phyloP scores from a whole-genome alignment of 2,113 vertebrate genomes.

The Perca schrenkii region DNA sequence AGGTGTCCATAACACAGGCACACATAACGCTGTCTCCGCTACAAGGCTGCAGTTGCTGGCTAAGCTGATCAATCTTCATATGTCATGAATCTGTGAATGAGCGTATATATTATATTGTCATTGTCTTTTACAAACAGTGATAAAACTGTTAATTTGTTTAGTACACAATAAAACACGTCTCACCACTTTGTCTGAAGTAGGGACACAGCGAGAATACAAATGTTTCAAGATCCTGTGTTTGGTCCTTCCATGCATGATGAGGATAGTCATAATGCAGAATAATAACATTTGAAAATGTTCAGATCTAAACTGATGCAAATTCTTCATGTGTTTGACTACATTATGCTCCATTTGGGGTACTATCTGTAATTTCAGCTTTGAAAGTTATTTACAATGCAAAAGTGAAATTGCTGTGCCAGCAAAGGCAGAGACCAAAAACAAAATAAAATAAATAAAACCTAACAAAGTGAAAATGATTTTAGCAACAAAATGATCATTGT shows the following conservation, averaged over 20 bases:
- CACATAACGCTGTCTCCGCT: conserved; percentile 16
- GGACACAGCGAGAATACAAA: neutral
- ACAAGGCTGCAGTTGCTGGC: neutral
- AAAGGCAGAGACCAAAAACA: neutral
- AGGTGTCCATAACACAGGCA: conserved; percentile 10
- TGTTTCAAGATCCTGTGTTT: neutral
- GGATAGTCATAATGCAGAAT: neutral
- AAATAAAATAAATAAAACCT: neutral
- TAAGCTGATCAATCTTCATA: conserved; percentile 14
- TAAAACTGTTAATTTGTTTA: neutral
- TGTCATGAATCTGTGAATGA: neutral
- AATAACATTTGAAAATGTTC: neutral
- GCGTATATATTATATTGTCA: neutral
- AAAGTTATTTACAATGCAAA: conserved; percentile 17
- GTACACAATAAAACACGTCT: neutral
- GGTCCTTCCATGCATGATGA: neutral
- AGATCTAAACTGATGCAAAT: neutral
- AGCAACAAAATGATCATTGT: neutral
- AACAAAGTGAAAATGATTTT: neutral
- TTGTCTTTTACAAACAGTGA: neutral
- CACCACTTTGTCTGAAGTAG: neutral
- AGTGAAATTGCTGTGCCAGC: conserved; percentile 16
- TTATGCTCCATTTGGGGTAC: conserved; percentile 11
- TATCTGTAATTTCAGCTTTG: conserved; percentile 36
- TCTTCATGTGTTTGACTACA: conserved; percentile 1